Conservation (phyloP, 2,113 vertebrate genomes). For the Ifrita kowaldi region DNA sequence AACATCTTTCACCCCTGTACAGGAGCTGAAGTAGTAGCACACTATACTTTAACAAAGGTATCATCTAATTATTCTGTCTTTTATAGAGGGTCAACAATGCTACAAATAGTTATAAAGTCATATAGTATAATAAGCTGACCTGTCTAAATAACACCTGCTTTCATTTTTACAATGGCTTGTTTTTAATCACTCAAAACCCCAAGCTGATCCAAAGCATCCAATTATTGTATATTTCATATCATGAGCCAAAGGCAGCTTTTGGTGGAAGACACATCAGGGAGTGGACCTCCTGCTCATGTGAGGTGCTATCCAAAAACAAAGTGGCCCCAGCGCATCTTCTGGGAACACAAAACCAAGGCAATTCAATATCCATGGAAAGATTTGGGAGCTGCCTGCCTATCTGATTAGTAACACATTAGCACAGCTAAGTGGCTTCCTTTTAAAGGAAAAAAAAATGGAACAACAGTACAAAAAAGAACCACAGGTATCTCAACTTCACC, state of each 20-base stretch:
- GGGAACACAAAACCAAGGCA: neutral
- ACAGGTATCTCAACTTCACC: neutral
- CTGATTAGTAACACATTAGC: neutral
- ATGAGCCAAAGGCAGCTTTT: neutral
- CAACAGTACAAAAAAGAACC: neutral
- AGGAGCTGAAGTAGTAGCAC: neutral
- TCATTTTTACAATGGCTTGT: neutral
- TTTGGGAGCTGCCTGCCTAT: neutral
- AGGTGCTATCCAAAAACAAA: neutral
- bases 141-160: neutral
- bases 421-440: accelerated
- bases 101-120: neutral
- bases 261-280: neutral
- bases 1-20: neutral
- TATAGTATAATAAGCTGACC: neutral
- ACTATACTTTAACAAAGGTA: neutral
- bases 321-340: accelerated
- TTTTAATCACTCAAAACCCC: neutral
- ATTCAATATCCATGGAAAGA: neutral
- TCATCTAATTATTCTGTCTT: neutral
- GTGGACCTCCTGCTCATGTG: neutral
- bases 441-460: neutral
- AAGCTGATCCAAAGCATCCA: neutral
- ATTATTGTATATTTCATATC: accelerated
- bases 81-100: neutral